Base-by-base conservation (phyloP, 2,113 vertebrate genomes). In the Eleginops maclovinus region DNA sequence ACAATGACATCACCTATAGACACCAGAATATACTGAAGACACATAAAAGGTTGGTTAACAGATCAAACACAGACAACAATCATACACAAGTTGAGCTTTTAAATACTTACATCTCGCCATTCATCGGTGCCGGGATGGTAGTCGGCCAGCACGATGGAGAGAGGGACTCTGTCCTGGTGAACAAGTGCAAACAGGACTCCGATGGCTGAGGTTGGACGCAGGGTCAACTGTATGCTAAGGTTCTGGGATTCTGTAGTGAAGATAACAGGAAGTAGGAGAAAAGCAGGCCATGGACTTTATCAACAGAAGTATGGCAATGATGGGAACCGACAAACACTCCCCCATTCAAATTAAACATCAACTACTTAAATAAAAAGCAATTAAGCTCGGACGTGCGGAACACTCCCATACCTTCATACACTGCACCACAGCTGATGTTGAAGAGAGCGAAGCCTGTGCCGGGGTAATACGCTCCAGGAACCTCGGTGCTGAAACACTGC, bases 171-270 rank as follows among this genome's bases (percentile, higher is more conserved):
- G 88, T 96, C 93, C 68, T 95, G 92, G 5, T 91, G 94, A 70
- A 98, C 94, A 0, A 99, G 93, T 2, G 97, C 97, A 0, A 98
- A 95, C 64, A 99, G 89, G 66, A 99, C 95, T 0, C 98, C 98
- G 0, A 96, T 94, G n/a, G 95, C 96, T 2, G 95, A 92, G 2
- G 96, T 96, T 0, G 98, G 96, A 2, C 95, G 96, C 66, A 99
- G 92, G 1, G 71, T 93, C 89, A 97, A 84, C 72, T 91, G 90
- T 24, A 97, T 59, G 28, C 95, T 94, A 69, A 99, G 86, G 83
- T 93, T 94, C 95, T 96, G 96, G 1, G 92, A 84, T 65, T 91
- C 87, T 84, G 47, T 41, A 31, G 36, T 31, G 69, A 59, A 3
- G 24, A 60, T 12, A 73, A 66, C 19, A 73, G 46, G 21, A 66